phyloP scores from a whole-genome alignment of 2,888 invertebrate species.

The Tachina fera region DNA sequence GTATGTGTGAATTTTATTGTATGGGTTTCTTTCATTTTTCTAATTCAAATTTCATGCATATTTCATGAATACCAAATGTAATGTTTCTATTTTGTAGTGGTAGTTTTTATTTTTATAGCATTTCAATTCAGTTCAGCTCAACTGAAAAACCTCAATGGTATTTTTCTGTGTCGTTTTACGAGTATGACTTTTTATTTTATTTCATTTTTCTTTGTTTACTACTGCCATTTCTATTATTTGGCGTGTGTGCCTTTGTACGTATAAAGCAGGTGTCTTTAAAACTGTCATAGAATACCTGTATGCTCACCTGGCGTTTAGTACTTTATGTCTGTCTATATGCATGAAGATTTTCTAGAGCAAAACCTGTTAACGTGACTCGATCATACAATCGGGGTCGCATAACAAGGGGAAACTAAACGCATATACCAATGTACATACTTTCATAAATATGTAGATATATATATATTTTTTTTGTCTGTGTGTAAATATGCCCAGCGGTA shows the following conservation, averaged over 20 bases:
- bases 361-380: conserved; percentile 51
- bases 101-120: conserved; percentile 68
- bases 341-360: conserved; percentile 17
- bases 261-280: conserved; percentile 54
- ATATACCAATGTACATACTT: background rate
- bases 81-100: conserved; percentile 69
- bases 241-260: background rate
- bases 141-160: conserved; percentile 68
- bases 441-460: background rate
- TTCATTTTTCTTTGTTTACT: conserved; percentile 35
- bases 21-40: conserved; percentile 68
- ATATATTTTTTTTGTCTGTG: conserved; percentile 4
- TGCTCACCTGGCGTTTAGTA: conserved; percentile 45
- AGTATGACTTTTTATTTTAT: conserved; percentile 43
- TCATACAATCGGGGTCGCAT: conserved; percentile 28
- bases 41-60: conserved; percentile 82
- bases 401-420: background rate
- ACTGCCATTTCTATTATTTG: conserved; percentile 26
- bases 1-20: conserved; percentile 47
- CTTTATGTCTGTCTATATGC: conserved; percentile 3
- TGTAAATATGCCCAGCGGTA: too few relatives aligned
- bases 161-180: conserved; percentile 66
- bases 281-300: conserved; percentile 44
- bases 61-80: conserved; percentile 77
- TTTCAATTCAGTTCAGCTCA: conserved; percentile 68